Base-by-base conservation (phyloP, 2,113 vertebrate genomes). In the Trogon surrucura region DNA sequence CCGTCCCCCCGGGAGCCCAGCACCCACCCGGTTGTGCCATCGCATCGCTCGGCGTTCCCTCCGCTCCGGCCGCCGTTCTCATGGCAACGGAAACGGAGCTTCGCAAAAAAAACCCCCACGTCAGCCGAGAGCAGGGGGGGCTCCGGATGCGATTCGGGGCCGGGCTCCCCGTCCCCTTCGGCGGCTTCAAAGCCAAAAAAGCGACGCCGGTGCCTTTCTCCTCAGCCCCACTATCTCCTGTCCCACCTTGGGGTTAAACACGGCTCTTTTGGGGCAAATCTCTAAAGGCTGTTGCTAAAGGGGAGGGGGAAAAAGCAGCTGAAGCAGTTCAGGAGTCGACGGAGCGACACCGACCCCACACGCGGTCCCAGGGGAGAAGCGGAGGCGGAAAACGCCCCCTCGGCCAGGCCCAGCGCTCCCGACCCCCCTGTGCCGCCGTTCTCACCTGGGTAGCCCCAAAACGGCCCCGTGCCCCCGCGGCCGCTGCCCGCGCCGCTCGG, bases 391-490 rank as follows among this genome's bases (percentile, higher is more conserved):
- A 36, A 36, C 36, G 36, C 36, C 36, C 36, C 8, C 36, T 36
- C 36, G 36, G 36, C 36, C 36, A 36, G 36, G 36, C 36, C 36
- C 36, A 36, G 36, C 36, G 36, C 36, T 36, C 36, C 36, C 36
- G 36, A 36, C 36, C 36, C 36, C 9, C 36, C 9, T 36, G 36
- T 9, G 36, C 36, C 36, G 36, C 36, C 36, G 36, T 36, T 36
- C 9, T 36, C 36, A 36, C 36, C 36, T 36, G 8, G 36, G 36
- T 36, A 11, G 0, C 53, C 78, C 58, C 66, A 50, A 44, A 41
- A 26, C 3, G 3, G n/a, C 57, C 41, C 48, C 23, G 0, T 2
- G 1, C 4, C n/a, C 41, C 41, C 50, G 32, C 1, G 6, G 11
- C 38, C 7, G 34, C 45, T 44, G 36, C 47, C 45, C 7, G 38